Evolutionary conservation across 2,888 invertebrate species (phyloP).

Genomic region (Limnephilus marmoratus): DNA sequence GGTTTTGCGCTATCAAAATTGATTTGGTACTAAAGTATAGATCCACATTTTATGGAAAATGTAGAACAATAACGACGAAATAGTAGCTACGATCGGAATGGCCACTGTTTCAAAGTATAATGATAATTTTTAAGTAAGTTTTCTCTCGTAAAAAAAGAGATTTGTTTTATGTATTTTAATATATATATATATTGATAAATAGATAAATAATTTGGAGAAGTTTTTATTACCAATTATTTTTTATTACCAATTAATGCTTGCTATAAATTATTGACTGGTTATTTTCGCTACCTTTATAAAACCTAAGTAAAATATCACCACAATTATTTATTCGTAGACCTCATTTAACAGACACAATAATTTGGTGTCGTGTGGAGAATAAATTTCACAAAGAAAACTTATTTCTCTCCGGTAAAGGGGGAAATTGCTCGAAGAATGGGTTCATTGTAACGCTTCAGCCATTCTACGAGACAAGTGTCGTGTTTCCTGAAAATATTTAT

Average conservation of each 20-base stretch:
- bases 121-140: neutral
- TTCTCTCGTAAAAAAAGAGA: neutral
- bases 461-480: neutral
- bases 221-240: neutral
- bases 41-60: neutral
- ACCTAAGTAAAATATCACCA: neutral
- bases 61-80: neutral
- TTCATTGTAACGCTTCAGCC: conserved; percentile 6
- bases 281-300: neutral
- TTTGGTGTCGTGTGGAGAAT: neutral
- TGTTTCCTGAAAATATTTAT: conserved; percentile 8
- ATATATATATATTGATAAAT: neutral
- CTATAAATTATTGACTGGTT: neutral
- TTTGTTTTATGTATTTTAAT: neutral
- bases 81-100: neutral
- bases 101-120: neutral
- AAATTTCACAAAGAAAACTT: conserved; percentile 14
- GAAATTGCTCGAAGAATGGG: conserved; percentile 10
- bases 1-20: neutral
- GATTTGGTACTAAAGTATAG: neutral
- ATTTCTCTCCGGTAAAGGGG: neutral
- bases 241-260: no score
- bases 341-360: neutral
- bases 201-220: neutral
- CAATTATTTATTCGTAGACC: neutral